Evolutionary conservation across 2,888 invertebrate genomes (phyloP).

Genomic region (Fissipunctia ypsillon): DNA sequence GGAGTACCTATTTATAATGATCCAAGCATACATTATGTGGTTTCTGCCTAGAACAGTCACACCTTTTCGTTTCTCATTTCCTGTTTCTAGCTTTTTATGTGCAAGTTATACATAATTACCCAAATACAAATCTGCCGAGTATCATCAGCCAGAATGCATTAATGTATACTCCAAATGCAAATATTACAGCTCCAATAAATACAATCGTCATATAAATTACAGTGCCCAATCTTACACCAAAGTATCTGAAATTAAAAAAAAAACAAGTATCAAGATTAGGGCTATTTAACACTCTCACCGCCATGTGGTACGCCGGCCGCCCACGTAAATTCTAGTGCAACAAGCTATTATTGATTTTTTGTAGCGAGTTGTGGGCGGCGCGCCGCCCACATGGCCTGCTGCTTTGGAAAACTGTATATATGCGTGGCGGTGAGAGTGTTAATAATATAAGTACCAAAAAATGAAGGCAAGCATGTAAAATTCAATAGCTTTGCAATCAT

Average conservation of each 20-base stretch:
- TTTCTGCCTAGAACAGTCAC: background rate
- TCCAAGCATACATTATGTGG: background rate
- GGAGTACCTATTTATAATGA: background rate
- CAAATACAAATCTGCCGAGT: slow-evolving; percentile 98
- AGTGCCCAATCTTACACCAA: slow-evolving; percentile 98
- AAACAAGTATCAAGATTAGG: background rate
- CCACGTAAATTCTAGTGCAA: too few relatives aligned
- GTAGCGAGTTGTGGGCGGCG: too few relatives aligned
- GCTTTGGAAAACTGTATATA: too few relatives aligned
- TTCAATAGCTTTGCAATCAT: slow-evolving; percentile 1
- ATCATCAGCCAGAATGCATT: slow-evolving; percentile 97
- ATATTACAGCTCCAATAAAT: slow-evolving; percentile 96
- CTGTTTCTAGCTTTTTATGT: background rate
- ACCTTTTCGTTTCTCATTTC: background rate
- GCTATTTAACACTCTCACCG: background rate
- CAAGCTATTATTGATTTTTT: too few relatives aligned
- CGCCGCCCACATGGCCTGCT: too few relatives aligned
- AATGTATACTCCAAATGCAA: slow-evolving; percentile 95
- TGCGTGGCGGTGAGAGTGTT: too few relatives aligned
- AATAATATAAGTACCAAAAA: background rate
- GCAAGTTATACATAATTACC: slow-evolving; percentile 88
- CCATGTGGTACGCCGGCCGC: too few relatives aligned
- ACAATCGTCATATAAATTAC: slow-evolving; percentile 97
- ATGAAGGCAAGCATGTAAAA: slow-evolving; percentile 9
- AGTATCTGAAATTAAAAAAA: slow-evolving; percentile 92